Evolutionary conservation across 2,888 invertebrate genomes (phyloP), one percentile per base, ranked within the genome.

Genomic region (Himalopsyche kuldschensis): DNA sequence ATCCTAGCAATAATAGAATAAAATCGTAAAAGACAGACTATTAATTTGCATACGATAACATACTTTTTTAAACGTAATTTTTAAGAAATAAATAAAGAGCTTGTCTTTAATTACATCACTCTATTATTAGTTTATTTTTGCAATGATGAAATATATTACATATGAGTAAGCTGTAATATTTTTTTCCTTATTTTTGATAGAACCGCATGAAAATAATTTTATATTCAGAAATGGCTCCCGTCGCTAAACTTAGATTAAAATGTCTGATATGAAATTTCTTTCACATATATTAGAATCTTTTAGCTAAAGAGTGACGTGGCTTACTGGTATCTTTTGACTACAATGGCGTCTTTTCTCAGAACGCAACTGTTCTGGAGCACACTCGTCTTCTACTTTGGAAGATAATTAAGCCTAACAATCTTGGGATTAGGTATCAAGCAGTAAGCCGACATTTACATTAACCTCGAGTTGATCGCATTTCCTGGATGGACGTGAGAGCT

Each of bases 341-440:
- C 20, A 24, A 55, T 55, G 24, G 55, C 55, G 20, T 46, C 31
- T 55, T 32, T 46, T 47, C 31, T 31, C 48, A n/a, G 24, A 31
- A 47, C 55, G 55, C 55, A 20, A 55, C 55, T 80, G 78, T 30
- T 76, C 47, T 32, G 24, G 75, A 83, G 80, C 69, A 30, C 47
- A 69, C 78, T 83, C 76, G 69, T 48, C 78, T 80, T 82, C 82
- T 84, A 82, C 84, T 84, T 84, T 78, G 55, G 77, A 79, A 83
- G 85, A 85, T 85, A 85, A 85, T 85, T 85, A 85, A 85, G 81
- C 78, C 78, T 81, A 79, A 83, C 85, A 85, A 85, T 83, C 83
- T 85, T 83, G 83, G 85, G 85, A 85, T 85, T 85, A 85, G 79
- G 83, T 80, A 83, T 80, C 79, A 76, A 76, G 79, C 75, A 47